Conservation (phyloP, 2,113 vertebrate species). For the Myiozetetes cayanensis region DNA sequence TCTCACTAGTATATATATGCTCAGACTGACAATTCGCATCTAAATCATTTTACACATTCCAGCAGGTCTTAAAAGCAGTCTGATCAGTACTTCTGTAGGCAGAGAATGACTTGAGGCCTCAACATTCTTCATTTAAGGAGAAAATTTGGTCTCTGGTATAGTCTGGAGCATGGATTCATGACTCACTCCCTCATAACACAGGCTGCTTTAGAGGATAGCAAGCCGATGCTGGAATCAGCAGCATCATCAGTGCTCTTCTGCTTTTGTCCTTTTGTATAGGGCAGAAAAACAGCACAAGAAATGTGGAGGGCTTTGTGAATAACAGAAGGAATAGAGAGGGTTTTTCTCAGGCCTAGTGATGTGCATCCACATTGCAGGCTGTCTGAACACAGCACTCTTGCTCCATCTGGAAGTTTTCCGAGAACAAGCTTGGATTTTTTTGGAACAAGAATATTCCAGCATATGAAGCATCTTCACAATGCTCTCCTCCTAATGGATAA, state of each 20-base stretch:
- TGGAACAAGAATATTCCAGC: conserved; percentile 21
- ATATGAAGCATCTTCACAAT: conserved; percentile 16
- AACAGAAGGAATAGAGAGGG: not conserved
- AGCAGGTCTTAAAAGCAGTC: not conserved
- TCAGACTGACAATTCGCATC: not conserved
- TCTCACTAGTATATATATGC: not conserved
- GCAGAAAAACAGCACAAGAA: not conserved
- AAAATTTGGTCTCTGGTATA: not conserved
- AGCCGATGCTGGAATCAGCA: not conserved
- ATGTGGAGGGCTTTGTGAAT: not conserved
- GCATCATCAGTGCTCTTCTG: not conserved
- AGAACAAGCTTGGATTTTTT: not conserved
- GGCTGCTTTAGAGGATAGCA: not conserved
- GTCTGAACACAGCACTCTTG: not conserved
- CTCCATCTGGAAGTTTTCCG: not conserved
- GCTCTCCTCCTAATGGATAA: not conserved
- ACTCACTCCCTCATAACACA: not conserved
- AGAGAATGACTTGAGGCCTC: not conserved
- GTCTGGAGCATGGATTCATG: not conserved
- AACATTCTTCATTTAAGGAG: not conserved
- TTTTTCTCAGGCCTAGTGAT: not conserved
- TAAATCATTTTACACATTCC: not conserved
- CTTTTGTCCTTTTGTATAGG: not conserved
- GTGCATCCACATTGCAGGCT: not conserved
- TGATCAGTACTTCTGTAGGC: not conserved